Conservation (phyloP, 2,797 vertebrate genomes). For the Rhinella marina region DNA sequence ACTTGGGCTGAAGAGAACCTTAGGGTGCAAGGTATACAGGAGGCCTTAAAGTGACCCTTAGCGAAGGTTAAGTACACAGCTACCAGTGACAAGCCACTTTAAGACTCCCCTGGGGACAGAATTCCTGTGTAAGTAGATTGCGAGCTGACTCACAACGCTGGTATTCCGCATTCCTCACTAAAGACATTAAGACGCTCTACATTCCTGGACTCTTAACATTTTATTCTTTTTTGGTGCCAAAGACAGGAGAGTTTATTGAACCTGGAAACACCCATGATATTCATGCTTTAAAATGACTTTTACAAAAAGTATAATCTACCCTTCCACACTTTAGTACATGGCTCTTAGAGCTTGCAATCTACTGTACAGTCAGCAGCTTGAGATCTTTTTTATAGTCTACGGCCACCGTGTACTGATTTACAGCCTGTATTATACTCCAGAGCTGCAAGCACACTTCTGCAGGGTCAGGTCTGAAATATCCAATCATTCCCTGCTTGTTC, state of each 20-base stretch:
- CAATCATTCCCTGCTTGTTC: too few species aligned
- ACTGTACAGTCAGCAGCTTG: too few species aligned
- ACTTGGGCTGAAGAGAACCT: constrained; percentile 30
- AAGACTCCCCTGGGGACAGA: constrained; percentile 34
- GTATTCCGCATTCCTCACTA: constrained; percentile 41
- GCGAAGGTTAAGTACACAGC: constrained; percentile 46
- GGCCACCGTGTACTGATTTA: not conserved
- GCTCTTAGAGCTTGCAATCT: too few species aligned
- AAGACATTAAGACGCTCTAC: constrained; percentile 2
- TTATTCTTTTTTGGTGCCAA: constrained; percentile 27
- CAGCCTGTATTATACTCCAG: not conserved
- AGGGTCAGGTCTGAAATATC: not conserved
- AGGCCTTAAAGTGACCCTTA: constrained; percentile 47
- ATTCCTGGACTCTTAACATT: constrained; percentile 33
- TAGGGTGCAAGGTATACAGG: not conserved
- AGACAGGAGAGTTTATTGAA: not conserved
- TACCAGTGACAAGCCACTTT: constrained; percentile 44
- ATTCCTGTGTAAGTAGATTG: constrained; percentile 53
- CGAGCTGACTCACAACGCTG: constrained; percentile 7
- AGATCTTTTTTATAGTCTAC: too few species aligned
- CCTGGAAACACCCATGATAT: not conserved
- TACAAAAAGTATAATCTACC: too few species aligned
- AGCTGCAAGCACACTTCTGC: constrained; percentile 22
- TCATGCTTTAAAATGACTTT: too few species aligned
- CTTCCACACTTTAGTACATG: too few species aligned